Evolutionary conservation across 2,113 vertebrate genomes (phyloP).

Genomic region (Bufo gargarizans): DNA sequence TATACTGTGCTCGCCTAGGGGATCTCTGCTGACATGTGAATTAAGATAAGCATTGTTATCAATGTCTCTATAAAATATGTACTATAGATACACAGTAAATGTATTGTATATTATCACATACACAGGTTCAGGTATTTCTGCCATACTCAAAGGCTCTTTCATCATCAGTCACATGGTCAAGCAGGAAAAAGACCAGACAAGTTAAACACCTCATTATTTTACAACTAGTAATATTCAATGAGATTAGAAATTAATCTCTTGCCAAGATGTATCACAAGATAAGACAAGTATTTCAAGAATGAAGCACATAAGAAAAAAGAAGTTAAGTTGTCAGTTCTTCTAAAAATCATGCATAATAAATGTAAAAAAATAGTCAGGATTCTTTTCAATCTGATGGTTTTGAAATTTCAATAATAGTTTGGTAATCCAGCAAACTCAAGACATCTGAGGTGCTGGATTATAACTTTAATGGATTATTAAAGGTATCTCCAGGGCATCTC

Average conservation of each 20-base stretch:
- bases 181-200: conserved; percentile 45
- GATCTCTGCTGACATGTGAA: too few species aligned
- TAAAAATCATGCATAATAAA: not conserved
- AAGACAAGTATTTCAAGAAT: conserved; percentile 30
- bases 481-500: not conserved
- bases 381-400: not conserved
- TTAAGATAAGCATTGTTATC: too few species aligned
- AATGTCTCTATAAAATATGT: not conserved
- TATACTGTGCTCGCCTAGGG: too few species aligned
- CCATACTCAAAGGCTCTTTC: not conserved
- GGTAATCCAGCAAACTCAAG: too few species aligned
- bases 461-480: not conserved
- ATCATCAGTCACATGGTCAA: conserved; percentile 12
- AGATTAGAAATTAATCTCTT: conserved; percentile 22
- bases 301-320: not conserved
- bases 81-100: not conserved
- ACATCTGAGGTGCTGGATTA: not conserved
- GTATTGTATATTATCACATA: not conserved
- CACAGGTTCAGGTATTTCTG: not conserved
- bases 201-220: conserved; percentile 44
- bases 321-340: not conserved
- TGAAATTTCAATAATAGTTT: not conserved
- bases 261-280: conserved; percentile 46
- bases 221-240: conserved; percentile 30
- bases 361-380: too few species aligned